Base-by-base conservation (phyloP, 37 sponge, comb jelly and placozoan species). In the Spongilla lacustris region DNA sequence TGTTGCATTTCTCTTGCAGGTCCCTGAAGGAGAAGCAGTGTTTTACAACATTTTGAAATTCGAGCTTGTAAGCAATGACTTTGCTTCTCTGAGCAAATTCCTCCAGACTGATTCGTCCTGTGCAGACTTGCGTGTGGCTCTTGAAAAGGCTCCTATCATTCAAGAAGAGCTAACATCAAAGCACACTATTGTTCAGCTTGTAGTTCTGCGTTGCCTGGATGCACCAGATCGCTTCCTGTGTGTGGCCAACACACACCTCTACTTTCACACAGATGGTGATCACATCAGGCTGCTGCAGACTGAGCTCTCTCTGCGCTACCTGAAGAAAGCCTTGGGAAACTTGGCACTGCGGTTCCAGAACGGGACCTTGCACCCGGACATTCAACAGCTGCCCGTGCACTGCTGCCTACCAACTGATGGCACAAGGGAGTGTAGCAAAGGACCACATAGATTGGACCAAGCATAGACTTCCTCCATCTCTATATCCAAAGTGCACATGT, bases 361-460 rank as follows among this genome's bases (percentile, higher is more conserved):
- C 1, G 72, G 68, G 74, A 86, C 78, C 2, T 10, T 11, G n/a
- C 26, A 74, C 11, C 50, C 81, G 30, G 30, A 49, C 14, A 49
- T 93, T 96, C 71, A 96, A 96, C 86, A 91, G 92, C 73, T 95
- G 92, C 81, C 97, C 97, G 11, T 79, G 86, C 46, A 87, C 70
- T 58, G 94, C 88, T 71, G 95, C 92, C 25, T 86, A 87, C 35
- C 71, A 93, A 66, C 92, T 83, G 66, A 23, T 96, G 66, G 30
- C 78, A 2, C 86, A 27, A 22, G 94, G 94, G 28, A 23, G 27
- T 5, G 67, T 89, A 4, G 68, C 38, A 23, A 67, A 36, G 36
- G 25, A 50, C 30, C 95, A 95, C 68, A 10, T 35, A 6, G 92
- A 92, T 76, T 92, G 93, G 93, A 86, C 71, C 35, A 72, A 71